Evolutionary conservation across 1,140 invertebrate genomes (phyloP).

Genomic region (Microplitis demolitor): DNA sequence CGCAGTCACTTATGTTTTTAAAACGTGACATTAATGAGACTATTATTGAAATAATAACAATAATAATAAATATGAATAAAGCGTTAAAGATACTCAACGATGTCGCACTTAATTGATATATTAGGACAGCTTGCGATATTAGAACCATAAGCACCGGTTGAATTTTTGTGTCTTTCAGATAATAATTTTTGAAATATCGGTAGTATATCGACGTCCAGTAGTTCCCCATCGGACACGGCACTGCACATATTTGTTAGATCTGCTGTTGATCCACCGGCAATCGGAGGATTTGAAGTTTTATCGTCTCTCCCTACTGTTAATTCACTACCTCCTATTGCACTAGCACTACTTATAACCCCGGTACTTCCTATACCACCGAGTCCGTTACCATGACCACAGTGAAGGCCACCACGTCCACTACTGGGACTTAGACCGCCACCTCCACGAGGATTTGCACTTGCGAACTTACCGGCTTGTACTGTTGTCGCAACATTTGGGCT

Average conservation of each 20-base stretch:
- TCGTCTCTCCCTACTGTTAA: too few species aligned
- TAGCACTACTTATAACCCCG: slow-evolving; percentile 29
- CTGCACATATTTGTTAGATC: slow-evolving; percentile 71
- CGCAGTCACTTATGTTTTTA: slow-evolving; percentile 6
- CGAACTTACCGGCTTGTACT: slow-evolving; percentile 53
- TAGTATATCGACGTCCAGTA: slow-evolving; percentile 80
- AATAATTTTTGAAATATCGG: slow-evolving; percentile 90
- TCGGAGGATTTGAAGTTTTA: background rate
- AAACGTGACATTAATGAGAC: slow-evolving; percentile 3
- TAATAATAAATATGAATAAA: slow-evolving; percentile 11
- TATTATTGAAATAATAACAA: background rate
- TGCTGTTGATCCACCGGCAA: slow-evolving; percentile 43
- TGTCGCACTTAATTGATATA: slow-evolving; percentile 94
- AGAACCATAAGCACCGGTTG: slow-evolving; percentile 66
- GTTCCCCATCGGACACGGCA: slow-evolving; percentile 81
- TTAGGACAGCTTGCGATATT: slow-evolving; percentile 89
- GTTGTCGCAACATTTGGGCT: slow-evolving; percentile 66
- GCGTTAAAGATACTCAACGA: slow-evolving; percentile 87
- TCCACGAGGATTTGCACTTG: slow-evolving; percentile 47
- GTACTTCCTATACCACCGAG: background rate
- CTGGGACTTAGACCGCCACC: slow-evolving; percentile 20
- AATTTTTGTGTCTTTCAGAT: slow-evolving; percentile 78
- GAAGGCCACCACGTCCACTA: slow-evolving; percentile 13
- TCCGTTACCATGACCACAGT: background rate
- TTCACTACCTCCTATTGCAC: slow-evolving; percentile 24